These are phyloP conservation scores for Numenius phaeopus DNA, from an alignment of 2,797 vertebrate species.

Conservation along the genomic window DNA sequence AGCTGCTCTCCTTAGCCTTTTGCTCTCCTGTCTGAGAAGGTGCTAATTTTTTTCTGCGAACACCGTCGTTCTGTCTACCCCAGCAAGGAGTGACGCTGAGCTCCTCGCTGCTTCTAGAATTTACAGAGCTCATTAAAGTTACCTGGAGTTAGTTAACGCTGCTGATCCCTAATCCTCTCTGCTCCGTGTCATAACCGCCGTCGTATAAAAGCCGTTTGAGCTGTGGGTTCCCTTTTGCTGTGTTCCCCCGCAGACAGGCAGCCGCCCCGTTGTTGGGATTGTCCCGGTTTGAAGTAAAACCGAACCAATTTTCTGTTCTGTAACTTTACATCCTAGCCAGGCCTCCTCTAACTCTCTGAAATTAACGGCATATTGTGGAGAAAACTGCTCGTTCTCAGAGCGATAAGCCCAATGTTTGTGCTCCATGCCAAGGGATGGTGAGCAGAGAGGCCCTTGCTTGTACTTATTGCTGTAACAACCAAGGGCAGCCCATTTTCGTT, in stretches of 20 bases:
- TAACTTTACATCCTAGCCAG: no score
- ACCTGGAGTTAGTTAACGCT: not conserved
- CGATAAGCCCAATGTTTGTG: no score
- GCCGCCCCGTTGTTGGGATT: not conserved
- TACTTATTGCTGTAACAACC: no score
- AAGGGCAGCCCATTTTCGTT: no score
- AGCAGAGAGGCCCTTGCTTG: no score
- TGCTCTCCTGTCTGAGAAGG: not conserved
- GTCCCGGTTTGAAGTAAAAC: no score
- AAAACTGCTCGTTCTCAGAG: no score
- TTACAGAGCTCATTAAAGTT: not conserved
- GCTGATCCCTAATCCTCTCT: not conserved
- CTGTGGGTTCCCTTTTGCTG: not conserved
- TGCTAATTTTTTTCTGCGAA: not conserved
- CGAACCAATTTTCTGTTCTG: no score
- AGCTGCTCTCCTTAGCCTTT: not conserved
- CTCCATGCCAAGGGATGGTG: no score
- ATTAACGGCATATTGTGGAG: no score
- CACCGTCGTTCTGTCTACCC: not conserved
- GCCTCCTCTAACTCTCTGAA: no score
- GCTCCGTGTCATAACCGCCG: not conserved
- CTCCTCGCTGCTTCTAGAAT: not conserved
- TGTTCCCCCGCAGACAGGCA: not conserved
- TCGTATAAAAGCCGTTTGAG: not conserved
- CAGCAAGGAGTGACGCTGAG: not conserved